Evolutionary conservation across 2,888 invertebrate genomes (phyloP), one percentile per base, ranked within the genome.

Genomic region (Patella depressa): DNA sequence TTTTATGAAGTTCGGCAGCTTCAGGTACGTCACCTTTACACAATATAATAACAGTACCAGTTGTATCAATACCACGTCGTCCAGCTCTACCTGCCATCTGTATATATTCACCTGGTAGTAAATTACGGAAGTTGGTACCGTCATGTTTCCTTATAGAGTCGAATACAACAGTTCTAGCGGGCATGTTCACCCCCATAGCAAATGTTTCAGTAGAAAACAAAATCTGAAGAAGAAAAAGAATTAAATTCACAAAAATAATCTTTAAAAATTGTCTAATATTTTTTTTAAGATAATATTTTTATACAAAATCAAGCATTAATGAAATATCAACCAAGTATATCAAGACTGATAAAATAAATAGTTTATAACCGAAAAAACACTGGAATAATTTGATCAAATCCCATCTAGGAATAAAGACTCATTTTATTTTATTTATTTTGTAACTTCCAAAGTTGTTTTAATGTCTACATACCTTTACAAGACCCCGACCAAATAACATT

Each of bases 171-270:
- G 98, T 98, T 19, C 98, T 94, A 0, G 99, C 98, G 0, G 99
- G 99, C 99, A 99, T 99, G 92, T 99, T 99, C 2, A 99, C 98
- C 0, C 99, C 99, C 98, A 99, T 99, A 0, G 99, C 98, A 92
- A 99, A 99, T 0, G 99, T 99, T 93, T 99, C 99, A 0, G 99
- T 99, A 0, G 99, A 99, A 93, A 99, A 99, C 7, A 99, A 93
- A 73, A 99, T 93, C 95, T 97, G 93, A 2, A 94, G 93, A 19
- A 70, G 53, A 53, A 59, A 45, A 24, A 45, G 45, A 34, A 34
- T 4, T 5, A 5, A 34, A 34, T 34, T 34, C 34, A 34, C 34
- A 4, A 34, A 34, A 34, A 34, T 34, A 34, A 0, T 45, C 7
- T 9, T 45, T 45, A 9, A 45, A 45, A 45, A 45, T 45, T 45